Evolutionary conservation across 2,113 vertebrate genomes (phyloP).

Genomic region (Setophaga petechia): DNA sequence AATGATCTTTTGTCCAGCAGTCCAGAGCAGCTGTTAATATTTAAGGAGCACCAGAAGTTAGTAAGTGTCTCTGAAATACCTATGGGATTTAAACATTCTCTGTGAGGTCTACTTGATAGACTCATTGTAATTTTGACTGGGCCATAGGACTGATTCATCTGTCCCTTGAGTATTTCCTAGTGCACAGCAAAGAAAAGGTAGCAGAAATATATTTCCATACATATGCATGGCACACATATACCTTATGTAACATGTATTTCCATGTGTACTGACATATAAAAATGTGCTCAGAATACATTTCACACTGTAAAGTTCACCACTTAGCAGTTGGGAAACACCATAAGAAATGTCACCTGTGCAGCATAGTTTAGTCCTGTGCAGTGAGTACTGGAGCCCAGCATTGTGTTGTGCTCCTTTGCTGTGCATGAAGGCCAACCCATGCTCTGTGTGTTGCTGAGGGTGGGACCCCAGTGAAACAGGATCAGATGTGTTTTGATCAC

Average conservation of each 20-base stretch:
- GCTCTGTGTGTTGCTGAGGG: rapidly evolving
- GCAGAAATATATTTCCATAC: not conserved
- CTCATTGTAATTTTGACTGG: not conserved
- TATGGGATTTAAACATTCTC: conserved; percentile 9
- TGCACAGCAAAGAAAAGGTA: not conserved
- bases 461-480: not conserved
- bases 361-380: not conserved
- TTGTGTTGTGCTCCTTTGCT: rapidly evolving
- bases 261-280: not conserved
- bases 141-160: not conserved
- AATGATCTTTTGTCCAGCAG: not conserved
- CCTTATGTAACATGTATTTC: not conserved
- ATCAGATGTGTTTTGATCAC: not conserved
- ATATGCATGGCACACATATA: not conserved
- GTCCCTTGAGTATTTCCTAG: not conserved
- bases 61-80: conserved; percentile 25
- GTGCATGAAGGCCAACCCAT: not conserved
- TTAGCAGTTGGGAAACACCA: not conserved
- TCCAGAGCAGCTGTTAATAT: conserved; percentile 37
- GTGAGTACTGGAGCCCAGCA: not conserved
- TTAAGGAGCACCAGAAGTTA: conserved; percentile 48
- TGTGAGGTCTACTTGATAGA: not conserved
- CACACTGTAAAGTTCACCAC: not conserved
- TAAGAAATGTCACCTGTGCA: not conserved
- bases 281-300: not conserved